These are phyloP conservation scores for Paedocypris sp. DNA, from an alignment of 2,113 vertebrate species.

Conservation along the genomic window DNA sequence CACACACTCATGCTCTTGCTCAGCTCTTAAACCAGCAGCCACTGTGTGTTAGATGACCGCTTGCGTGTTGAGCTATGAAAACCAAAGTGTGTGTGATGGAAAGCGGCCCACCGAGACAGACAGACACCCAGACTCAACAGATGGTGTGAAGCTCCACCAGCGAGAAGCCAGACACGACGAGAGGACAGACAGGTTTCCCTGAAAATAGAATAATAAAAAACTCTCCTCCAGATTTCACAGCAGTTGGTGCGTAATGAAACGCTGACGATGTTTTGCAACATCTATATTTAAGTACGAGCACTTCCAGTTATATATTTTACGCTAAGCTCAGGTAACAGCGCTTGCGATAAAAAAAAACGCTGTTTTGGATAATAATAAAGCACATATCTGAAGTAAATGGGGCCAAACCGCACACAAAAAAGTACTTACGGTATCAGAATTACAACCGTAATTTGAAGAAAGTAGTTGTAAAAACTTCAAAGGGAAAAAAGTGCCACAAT, in stretches of 20 bases:
- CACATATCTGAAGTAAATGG: no score
- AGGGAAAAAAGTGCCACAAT: no score
- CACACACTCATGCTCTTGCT: constrained; percentile 30
- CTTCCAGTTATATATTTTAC: no score
- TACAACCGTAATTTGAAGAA: no score
- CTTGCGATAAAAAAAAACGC: no score
- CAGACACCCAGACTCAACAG: constrained; percentile 56
- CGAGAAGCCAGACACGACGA: constrained; percentile 32
- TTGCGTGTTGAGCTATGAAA: constrained; percentile 12
- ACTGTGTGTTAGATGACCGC: constrained; percentile 53
- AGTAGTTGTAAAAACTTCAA: no score
- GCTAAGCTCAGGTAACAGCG: no score
- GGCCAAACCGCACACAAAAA: no score
- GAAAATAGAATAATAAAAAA: constrained; percentile 5
- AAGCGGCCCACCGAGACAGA: constrained; percentile 39
- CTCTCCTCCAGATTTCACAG: neutral
- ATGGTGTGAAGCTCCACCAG: constrained; percentile 59
- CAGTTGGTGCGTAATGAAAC: neutral
- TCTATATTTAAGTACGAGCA: no score
- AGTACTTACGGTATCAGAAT: no score
- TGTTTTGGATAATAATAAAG: no score
- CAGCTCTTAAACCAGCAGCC: constrained; percentile 46
- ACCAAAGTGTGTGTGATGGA: constrained; percentile 11
- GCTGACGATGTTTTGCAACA: no score
- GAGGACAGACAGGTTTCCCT: constrained; percentile 4